phyloP scores from a whole-genome alignment of 1,140 invertebrate genomes.

The Cotesia vestalis region DNA sequence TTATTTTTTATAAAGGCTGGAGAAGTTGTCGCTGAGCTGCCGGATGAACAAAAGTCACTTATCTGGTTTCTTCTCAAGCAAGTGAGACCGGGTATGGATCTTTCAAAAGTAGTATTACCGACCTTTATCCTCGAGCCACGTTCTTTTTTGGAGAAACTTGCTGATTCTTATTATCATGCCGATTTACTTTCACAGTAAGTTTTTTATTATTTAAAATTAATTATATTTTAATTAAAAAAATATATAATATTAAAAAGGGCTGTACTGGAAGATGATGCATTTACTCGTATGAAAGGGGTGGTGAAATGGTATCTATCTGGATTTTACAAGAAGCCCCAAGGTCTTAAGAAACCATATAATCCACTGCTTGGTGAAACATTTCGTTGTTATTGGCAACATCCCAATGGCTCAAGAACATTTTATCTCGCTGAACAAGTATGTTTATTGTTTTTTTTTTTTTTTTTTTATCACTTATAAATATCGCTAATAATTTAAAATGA shows the following conservation, averaged over 20 bases:
- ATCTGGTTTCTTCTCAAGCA: constrained; percentile 95
- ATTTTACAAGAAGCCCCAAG: constrained; percentile 89
- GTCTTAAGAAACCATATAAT: constrained; percentile 97
- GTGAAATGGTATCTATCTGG: constrained; percentile 90
- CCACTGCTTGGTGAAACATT: constrained; percentile 92
- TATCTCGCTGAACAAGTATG: constrained; percentile 91
- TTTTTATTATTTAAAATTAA: not conserved
- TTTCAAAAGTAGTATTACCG: constrained; percentile 94
- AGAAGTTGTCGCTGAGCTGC: constrained; percentile 90
- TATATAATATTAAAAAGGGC: constrained; percentile 72
- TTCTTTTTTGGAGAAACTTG: constrained; percentile 92
- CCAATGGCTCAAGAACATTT: constrained; percentile 86
- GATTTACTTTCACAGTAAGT: constrained; percentile 87
- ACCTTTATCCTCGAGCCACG: constrained; percentile 90
- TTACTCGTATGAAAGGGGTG: constrained; percentile 87
- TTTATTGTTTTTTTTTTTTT: constrained; percentile 26
- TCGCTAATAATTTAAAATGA: constrained; percentile 20
- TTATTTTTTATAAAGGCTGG: constrained; percentile 71
- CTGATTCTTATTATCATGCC: constrained; percentile 93
- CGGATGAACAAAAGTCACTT: constrained; percentile 93
- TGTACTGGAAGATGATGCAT: constrained; percentile 86
- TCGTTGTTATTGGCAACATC: constrained; percentile 89
- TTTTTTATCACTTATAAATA: constrained; percentile 16
- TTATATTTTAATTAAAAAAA: not conserved
- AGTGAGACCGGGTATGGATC: constrained; percentile 94